These are phyloP conservation scores for Lerista edwardsae DNA, from an alignment of 2,797 vertebrate genomes.

Conservation along the genomic window DNA sequence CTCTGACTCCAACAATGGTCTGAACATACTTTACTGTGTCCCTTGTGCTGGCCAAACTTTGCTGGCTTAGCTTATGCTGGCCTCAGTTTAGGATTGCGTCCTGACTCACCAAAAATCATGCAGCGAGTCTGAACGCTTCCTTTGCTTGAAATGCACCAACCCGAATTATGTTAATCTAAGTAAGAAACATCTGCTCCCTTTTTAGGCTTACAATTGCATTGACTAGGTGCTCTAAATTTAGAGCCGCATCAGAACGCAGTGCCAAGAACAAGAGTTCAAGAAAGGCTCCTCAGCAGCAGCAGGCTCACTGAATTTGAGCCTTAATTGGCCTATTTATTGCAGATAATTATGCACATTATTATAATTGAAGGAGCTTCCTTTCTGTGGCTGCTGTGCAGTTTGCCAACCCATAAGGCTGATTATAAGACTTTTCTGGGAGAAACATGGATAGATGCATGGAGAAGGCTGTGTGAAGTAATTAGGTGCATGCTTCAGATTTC, in stretches of 20 bases:
- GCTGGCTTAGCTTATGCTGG: no score
- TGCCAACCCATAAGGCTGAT: constrained; percentile 10
- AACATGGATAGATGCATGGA: neutral
- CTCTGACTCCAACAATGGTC: no score
- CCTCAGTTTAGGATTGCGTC: no score
- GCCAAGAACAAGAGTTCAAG: constrained; percentile 23
- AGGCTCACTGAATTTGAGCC: constrained; percentile 42
- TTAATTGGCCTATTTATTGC: constrained; percentile 51
- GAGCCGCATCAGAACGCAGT: constrained; percentile 21
- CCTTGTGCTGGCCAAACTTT: no score
- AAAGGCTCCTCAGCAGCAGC: constrained; percentile 40
- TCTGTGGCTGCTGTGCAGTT: constrained; percentile 23
- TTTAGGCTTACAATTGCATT: constrained; percentile 36
- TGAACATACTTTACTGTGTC: no score
- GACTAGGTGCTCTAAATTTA: constrained; percentile 25
- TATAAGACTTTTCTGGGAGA: constrained; percentile 27
- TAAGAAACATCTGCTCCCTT: constrained; percentile 25
- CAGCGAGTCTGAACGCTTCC: no score
- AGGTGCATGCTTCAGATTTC: neutral
- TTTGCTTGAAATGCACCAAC: constrained; percentile 22
- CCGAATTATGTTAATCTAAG: constrained; percentile 21
- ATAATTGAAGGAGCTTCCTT: constrained; percentile 32
- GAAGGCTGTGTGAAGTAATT: constrained; percentile 11
- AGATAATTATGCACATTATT: constrained; percentile 28
- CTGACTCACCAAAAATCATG: no score